Conservation (phyloP, 92 coral and sea anemone species). For the Metridium senile region DNA sequence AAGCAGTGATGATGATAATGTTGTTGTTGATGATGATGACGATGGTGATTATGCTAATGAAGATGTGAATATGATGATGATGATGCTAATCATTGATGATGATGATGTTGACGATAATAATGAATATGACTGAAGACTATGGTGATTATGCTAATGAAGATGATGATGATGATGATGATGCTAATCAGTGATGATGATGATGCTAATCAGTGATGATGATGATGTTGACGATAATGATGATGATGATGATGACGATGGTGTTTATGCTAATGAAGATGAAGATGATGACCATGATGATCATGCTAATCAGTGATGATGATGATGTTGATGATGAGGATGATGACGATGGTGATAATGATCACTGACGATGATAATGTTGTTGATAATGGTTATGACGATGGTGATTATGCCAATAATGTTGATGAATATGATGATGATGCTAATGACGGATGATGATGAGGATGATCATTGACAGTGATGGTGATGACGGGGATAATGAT, state of each 20-base stretch:
- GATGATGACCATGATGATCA: background rate
- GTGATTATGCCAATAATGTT: background rate
- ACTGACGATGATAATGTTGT: background rate
- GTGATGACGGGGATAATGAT: too few relatives aligned
- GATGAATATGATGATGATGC: too few relatives aligned
- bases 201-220: background rate
- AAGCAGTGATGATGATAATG: too few relatives aligned
- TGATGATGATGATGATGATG: background rate
- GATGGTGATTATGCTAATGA: too few relatives aligned
- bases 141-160: background rate
- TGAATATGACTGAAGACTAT: background rate
- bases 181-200: background rate
- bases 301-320: background rate
- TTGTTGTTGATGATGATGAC: too few relatives aligned
- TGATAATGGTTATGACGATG: background rate
- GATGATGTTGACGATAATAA: background rate
- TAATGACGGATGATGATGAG: too few relatives aligned
- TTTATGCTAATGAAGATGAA: background rate
- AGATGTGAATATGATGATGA: background rate
- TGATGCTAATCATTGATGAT: background rate
- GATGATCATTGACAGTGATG: too few relatives aligned
- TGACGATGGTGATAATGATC: background rate
- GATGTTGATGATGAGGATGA: background rate
- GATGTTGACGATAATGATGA: background rate
- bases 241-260: background rate